Evolutionary conservation across 2,797 vertebrate species (phyloP).

Genomic region (Darevskia mixta): DNA sequence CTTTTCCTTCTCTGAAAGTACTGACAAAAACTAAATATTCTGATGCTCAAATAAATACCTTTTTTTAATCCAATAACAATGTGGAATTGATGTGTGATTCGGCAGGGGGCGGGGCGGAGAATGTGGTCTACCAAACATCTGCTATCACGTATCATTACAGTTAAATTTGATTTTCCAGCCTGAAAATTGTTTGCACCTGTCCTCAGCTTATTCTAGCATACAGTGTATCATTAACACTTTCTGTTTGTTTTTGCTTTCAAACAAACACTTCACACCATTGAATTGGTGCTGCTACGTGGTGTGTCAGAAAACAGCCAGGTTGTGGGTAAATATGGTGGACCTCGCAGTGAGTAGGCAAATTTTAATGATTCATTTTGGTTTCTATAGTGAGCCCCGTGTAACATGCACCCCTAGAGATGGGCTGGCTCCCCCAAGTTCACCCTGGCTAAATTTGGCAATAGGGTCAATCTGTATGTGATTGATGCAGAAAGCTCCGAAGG

Average conservation of each 20-base stretch:
- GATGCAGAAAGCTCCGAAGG: no score
- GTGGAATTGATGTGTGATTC: conserved; percentile 57
- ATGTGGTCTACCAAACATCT: conserved; percentile 62
- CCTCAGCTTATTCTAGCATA: conserved; percentile 39
- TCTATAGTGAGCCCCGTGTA: neutral
- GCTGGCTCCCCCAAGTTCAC: no score
- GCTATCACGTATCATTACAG: conserved; percentile 55
- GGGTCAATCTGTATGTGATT: no score
- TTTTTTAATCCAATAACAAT: conserved; percentile 52
- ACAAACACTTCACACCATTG: conserved; percentile 46
- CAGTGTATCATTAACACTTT: conserved; percentile 61
- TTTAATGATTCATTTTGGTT: no score
- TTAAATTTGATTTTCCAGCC: conserved; percentile 58
- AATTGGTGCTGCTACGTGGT: conserved; percentile 41
- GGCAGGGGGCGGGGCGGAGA: neutral
- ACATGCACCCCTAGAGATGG: neutral
- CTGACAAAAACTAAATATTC: conserved; percentile 59
- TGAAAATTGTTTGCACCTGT: conserved; percentile 70
- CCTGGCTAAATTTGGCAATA: no score
- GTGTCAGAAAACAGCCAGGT: conserved; percentile 37
- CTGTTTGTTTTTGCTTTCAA: conserved; percentile 56
- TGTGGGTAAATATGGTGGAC: neutral
- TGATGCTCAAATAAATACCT: conserved; percentile 57
- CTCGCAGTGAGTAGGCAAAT: neutral
- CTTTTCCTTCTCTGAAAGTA: conserved; percentile 33